Percentiles rank a stretch among this genome's conserved stretches.
Conservation (phyloP, 2,113 vertebrate genomes). For the Forbesichthys papilliferus region DNA sequence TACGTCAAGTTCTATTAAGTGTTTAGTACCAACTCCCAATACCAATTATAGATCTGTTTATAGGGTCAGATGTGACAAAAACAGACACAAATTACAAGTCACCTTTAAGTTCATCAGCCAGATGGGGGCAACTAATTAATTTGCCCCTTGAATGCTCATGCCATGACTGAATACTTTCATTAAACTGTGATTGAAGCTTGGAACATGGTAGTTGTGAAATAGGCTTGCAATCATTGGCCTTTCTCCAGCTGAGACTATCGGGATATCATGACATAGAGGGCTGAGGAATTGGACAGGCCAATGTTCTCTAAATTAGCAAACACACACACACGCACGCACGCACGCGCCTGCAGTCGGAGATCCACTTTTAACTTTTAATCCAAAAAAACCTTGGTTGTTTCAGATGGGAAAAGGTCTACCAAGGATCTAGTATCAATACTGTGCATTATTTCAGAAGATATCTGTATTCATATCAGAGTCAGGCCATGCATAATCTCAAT, state of each 20-base stretch:
- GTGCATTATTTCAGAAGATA: no score
- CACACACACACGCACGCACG: not conserved
- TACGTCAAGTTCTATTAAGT: no score
- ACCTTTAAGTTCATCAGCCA: constrained; percentile 42
- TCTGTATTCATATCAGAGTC: no score
- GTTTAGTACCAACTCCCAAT: no score
- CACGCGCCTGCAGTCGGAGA: no score
- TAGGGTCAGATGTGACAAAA: constrained; percentile 32
- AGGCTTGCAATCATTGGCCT: constrained; percentile 67
- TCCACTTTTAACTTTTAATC: no score
- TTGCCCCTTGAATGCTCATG: constrained; percentile 50
- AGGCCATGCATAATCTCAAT: no score
- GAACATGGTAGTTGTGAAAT: constrained; percentile 63
- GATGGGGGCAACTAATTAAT: constrained; percentile 46
- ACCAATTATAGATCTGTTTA: not conserved
- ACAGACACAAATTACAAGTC: constrained; percentile 40
- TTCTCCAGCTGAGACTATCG: constrained; percentile 57
- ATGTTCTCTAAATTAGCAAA: constrained; percentile 55
- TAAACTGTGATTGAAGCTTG: constrained; percentile 60
- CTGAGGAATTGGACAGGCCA: constrained; percentile 39
- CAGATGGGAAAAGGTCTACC: no score
- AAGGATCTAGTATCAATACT: no score
- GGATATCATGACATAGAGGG: constrained; percentile 58
- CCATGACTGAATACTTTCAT: constrained; percentile 65
- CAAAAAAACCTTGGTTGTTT: no score